Evolutionary conservation across 2,113 vertebrate genomes (phyloP), one percentile per base, ranked within the genome.

Genomic region (Vombatus ursinus): DNA sequence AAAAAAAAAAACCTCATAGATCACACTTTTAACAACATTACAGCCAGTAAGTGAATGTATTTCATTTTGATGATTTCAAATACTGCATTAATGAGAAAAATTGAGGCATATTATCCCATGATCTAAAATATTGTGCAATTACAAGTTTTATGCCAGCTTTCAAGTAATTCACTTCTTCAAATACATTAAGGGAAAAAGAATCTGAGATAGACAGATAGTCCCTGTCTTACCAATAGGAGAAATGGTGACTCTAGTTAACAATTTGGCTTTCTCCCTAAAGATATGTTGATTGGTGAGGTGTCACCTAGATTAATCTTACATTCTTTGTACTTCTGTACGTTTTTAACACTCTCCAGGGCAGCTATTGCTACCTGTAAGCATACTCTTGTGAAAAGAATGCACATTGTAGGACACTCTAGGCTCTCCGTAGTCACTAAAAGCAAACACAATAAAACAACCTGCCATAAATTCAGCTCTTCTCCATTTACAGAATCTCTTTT

Each of bases 51-150:
- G 97, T 92, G 98, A 98, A 97, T 98, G 97, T 98, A 98, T 98
- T 98, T 98, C 98, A 98, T 98, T 98, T 96, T 98, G 98, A 98
- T 98, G 96, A 97, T 97, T 98, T 98, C 97, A 97, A 98, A 98
- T 93, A 96, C 96, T 96, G 98, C 97, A 98, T 98, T 98, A 98
- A 98, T 97, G 98, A 98, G 98, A 98, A 98, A 98, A 98, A 98
- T 96, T 0, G 90, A 97, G 96, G 96, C 89, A 22, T 96, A 98
- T 98, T 98, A 98, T 98, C 97, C 98, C 94, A 97, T 3, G 57
- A 97, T 93, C 96, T 98, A 96, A 97, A 98, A 98, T 89, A 97
- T 48, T 26, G 91, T 93, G 91, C 77, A 94, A 97, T 97, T 54
- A 93, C 50, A 96, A 97, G 91, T 90, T 97, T 96, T 92, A 96